phyloP scores from a whole-genome alignment of 2,797 vertebrate species.

The Tenualosa ilisha region DNA sequence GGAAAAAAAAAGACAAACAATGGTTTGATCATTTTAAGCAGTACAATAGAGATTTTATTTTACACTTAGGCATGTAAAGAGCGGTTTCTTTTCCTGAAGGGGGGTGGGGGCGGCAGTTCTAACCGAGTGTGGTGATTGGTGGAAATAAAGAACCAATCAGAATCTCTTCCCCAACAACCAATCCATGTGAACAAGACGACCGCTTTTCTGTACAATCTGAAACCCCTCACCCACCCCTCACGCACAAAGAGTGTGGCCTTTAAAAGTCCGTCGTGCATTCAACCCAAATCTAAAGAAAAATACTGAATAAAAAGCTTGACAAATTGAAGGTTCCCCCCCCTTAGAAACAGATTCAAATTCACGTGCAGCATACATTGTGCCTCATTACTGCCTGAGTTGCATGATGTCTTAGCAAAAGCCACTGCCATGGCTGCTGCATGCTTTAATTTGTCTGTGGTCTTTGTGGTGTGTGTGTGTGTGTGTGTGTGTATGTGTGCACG shows the following conservation, averaged over 20 bases:
- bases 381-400: neutral
- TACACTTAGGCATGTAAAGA: neutral
- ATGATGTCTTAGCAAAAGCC: neutral
- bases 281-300: neutral
- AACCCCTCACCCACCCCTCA: neutral
- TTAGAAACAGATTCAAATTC: neutral
- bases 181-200: neutral
- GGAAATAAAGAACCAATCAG: neutral
- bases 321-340: neutral
- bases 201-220: neutral
- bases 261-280: neutral
- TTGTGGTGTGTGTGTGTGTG: conserved; percentile 1
- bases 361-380: neutral
- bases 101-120: neutral
- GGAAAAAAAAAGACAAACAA: neutral
- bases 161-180: neutral
- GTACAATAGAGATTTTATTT: neutral
- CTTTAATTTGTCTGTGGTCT: conserved; percentile 3
- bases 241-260: neutral
- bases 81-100: neutral
- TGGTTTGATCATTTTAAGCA: neutral
- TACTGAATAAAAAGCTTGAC: neutral
- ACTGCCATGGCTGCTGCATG: conserved; percentile 12
- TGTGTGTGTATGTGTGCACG: conserved; percentile 27
- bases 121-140: neutral